Evolutionary conservation across 2,888 invertebrate species (phyloP), one percentile per base, ranked within the genome.

Genomic region (Agonopterix subpropinquella): DNA sequence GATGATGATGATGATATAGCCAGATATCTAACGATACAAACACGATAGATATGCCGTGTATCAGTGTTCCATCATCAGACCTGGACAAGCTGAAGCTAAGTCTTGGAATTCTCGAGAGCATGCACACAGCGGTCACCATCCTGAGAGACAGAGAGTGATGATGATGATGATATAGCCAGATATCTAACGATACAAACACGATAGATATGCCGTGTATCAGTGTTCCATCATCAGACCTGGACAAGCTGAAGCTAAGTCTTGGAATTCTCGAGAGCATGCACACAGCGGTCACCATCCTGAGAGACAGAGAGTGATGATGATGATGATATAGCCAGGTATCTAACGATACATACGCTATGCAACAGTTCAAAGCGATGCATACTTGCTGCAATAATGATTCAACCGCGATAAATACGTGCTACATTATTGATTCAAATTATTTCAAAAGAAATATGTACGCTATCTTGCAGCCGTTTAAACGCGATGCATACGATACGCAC

Each of bases 111-210:
- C 45, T 89, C 28, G 79, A 80, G 54, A 55, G 54, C 0, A 62
- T 73, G 41, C 86, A 88, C 57, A 85, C 85, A 11, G 52, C 70
- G 0, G 72, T 88, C 0, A 67, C 74, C n/a, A 85, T 89, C 2
- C 63, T 67, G 52, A 78, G 77, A 4, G 88, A 86, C 41, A 71
- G 80, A 78, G 37, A 59, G 61, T 1, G 80, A 76, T 1, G 72
- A 67, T 3, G 64, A 65, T 4, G 36, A 15, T 15, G 15, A 65
- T 49, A 72, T 73, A 7, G 48, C 36, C 47, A 47, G 42, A 28
- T 42, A 9, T 2, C 2, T 37, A 3, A 1, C 15, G 15, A 3
- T 15, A 2, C 15, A 15, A 15, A 15, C 3, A 15, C 15, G 15
- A 15, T 15, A 15, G n/a, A n/a, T n/a, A n/a, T n/a, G n/a, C n/a